phyloP scores from a whole-genome alignment of 2,113 vertebrate genomes.

The Nerophis lumbriciformis region DNA sequence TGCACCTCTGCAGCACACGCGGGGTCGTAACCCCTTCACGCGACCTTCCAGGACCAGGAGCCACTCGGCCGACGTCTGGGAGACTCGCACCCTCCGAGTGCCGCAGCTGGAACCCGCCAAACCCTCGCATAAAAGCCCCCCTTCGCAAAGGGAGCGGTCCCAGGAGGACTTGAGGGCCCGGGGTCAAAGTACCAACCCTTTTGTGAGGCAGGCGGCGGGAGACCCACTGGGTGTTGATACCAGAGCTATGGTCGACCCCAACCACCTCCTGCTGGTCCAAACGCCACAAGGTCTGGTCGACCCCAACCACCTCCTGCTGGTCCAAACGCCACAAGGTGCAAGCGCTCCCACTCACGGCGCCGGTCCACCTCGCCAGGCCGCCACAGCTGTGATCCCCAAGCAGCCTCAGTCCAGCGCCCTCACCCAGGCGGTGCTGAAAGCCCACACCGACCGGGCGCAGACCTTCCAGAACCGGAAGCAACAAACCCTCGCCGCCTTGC shows the following conservation, averaged over 20 bases:
- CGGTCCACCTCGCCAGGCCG: slow-evolving; percentile 31
- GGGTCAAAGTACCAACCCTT: slow-evolving; percentile 33
- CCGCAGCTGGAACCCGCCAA: slow-evolving; percentile 24
- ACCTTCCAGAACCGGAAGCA: slow-evolving; percentile 50
- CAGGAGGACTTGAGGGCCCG: slow-evolving; percentile 40
- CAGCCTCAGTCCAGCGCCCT: slow-evolving; percentile 34
- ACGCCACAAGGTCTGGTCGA: slow-evolving; percentile 8
- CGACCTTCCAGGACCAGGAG: slow-evolving; percentile 7
- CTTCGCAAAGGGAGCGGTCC: slow-evolving; percentile 25
- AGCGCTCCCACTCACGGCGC: slow-evolving; percentile 24
- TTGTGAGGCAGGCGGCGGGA: slow-evolving; percentile 33
- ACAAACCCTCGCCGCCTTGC: slow-evolving; percentile 60
- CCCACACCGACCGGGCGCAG: slow-evolving; percentile 47
- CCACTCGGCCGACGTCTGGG: slow-evolving; percentile 20
- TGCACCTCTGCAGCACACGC: slow-evolving; percentile 13
- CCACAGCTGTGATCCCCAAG: slow-evolving; percentile 8
- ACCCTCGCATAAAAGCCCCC: slow-evolving; percentile 30
- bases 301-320: slow-evolving; percentile 45
- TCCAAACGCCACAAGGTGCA: slow-evolving; percentile 25
- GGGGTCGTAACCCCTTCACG: slow-evolving; percentile 19
- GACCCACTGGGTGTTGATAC: slow-evolving; percentile 28
- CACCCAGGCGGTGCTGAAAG: slow-evolving; percentile 58
- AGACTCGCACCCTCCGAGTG: slow-evolving; percentile 10
- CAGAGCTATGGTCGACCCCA: slow-evolving; percentile 60
- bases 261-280: slow-evolving; percentile 52